Evolutionary conservation across 2,113 vertebrate species (phyloP).

Genomic region (Proteles cristata): DNA sequence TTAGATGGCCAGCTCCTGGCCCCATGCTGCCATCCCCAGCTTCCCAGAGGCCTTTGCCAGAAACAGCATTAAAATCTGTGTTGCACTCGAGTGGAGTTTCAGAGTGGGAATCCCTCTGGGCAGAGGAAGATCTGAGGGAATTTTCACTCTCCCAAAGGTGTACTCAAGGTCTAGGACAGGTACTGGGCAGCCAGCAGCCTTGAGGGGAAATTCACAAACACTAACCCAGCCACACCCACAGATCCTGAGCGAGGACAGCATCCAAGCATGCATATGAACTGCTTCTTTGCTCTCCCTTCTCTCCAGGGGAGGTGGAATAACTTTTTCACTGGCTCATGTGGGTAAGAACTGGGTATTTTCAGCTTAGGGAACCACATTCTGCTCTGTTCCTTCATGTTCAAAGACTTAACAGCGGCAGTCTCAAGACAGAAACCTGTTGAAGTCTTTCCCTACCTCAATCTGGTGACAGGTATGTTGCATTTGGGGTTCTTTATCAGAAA

Average conservation of each 20-base stretch:
- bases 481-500: neutral
- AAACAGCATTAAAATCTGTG: neutral
- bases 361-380: neutral
- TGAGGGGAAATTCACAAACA: neutral
- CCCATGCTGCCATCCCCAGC: neutral
- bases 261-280: fast-evolving
- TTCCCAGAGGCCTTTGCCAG: neutral
- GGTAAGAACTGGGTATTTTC: neutral
- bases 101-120: neutral
- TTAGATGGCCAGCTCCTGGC: neutral
- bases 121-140: neutral
- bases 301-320: neutral
- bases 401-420: too few species aligned
- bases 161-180: neutral
- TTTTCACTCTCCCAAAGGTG: neutral
- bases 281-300: neutral
- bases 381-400: neutral
- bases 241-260: too few species aligned
- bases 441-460: neutral
- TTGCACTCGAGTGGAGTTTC: neutral
- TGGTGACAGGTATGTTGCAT: neutral
- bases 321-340: neutral
- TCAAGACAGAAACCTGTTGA: neutral
- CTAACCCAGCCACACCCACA: neutral
- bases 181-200: neutral